Conservation (phyloP, 2,113 vertebrate genomes). For the Pygoscelis adeliae region DNA sequence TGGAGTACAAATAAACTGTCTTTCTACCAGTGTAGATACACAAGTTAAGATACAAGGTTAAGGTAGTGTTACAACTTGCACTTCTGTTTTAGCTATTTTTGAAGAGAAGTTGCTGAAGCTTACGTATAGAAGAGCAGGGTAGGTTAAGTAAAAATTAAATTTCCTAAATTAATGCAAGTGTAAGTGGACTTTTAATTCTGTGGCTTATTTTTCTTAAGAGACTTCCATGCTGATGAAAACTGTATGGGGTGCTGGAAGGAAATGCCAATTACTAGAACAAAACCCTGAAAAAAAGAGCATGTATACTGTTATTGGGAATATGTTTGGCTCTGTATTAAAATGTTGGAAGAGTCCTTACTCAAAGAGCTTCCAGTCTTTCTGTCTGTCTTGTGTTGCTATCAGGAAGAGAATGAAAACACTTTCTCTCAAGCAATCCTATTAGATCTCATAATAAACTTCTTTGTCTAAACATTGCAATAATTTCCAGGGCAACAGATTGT, state of each 20-base stretch:
- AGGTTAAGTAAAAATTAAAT: not conserved
- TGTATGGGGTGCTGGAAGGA: not conserved
- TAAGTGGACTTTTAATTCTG: not conserved
- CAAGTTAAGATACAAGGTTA: not conserved
- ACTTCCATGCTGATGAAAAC: not conserved
- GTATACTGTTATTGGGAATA: not conserved
- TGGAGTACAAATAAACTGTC: not conserved
- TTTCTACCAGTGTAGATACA: not conserved
- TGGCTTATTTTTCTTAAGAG: not conserved
- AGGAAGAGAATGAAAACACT: not conserved
- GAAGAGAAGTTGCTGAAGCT: not conserved
- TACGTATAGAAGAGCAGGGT: not conserved
- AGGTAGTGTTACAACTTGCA: not conserved
- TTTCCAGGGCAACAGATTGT: not conserved
- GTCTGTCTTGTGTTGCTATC: not conserved
- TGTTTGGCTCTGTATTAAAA: not conserved
- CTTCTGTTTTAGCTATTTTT: not conserved
- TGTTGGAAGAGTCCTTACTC: not conserved
- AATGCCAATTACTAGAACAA: not conserved
- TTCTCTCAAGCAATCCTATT: conserved; percentile 1
- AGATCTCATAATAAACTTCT: conserved; percentile 22
- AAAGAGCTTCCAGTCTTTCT: not conserved
- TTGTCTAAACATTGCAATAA: conserved; percentile 21
- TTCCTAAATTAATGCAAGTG: not conserved
- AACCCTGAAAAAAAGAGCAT: not conserved